Base-by-base conservation (phyloP, 2,888 invertebrate genomes). In the Heliconius sara region DNA sequence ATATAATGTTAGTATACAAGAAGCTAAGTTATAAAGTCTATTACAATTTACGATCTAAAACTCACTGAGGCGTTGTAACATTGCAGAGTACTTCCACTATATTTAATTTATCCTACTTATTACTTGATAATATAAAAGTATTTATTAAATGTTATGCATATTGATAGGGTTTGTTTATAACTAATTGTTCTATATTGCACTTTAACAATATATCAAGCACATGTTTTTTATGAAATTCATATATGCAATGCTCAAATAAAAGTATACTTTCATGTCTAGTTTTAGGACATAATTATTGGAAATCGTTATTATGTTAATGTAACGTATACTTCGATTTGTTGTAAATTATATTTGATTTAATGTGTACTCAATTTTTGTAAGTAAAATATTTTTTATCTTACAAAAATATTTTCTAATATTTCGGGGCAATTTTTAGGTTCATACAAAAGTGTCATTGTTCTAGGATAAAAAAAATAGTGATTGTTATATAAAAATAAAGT, bases 21-120 rank as follows among this genome's bases (percentile, higher is more conserved):
- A n/a, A 70, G n/a, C 68, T 43, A 70, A 43, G 25, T 68, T 68
- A 43, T 43, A 43, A 43, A 70, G 16, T 70, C 68, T 70, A 39
- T 25, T 70, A 70, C 43, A 25, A 43, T 70, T 70, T 43, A 70
- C 16, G 25, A 70, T n/a, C 13, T 70, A 43, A 39, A 68, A 25
- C 16, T 25, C n/a, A n/a, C n/a, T 73, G 57, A 73, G 34, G 57
- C 57, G 60, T 73, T 60, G 73, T 57, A 74, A 76, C 78, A 74
- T 78, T 76, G 79, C 65, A 57, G 73, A 77, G 75, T 83, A 83
- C 83, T 83, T 83, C 83, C 83, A 83, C 80, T 81, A 82, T 76
- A 77, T 78, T 81, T 81, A 79, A 81, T 67, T 83, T 79, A 79
- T 81, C 68, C 75, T 65, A 75, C 65, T 75, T 75, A 63, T 65